Percentiles rank a stretch among this genome's conserved stretches.
Conservation (phyloP, 2,113 vertebrate genomes). For the Campylorhamphus procurvoides region DNA sequence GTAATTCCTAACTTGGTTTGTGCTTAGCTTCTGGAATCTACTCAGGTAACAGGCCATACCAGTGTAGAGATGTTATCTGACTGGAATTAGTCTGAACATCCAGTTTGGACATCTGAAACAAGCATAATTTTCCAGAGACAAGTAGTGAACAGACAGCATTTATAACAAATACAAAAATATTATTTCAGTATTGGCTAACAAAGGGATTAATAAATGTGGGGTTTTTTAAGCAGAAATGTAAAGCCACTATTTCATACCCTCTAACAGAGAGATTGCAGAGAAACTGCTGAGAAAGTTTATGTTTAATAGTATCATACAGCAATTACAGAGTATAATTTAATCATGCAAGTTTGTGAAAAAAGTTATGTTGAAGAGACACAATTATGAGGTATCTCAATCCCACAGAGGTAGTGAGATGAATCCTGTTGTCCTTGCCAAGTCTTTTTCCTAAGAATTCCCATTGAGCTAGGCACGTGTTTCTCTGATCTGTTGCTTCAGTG, state of each 20-base stretch:
- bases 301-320: neutral
- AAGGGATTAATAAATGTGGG: neutral
- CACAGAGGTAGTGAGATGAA: neutral
- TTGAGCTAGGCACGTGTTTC: neutral
- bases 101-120: conserved; percentile 22
- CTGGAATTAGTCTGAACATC: neutral
- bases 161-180: conserved; percentile 4
- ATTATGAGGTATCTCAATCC: neutral
- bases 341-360: neutral
- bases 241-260: neutral
- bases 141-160: conserved; percentile 8
- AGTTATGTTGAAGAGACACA: neutral
- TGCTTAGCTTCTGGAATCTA: neutral
- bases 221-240: conserved; percentile 12
- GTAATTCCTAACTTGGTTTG: neutral
- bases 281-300: conserved; percentile 17
- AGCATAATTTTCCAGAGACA: conserved; percentile 6
- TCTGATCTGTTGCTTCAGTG: neutral
- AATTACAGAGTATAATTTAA: conserved; percentile 2
- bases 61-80: neutral
- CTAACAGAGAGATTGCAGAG: neutral
- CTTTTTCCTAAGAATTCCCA: neutral
- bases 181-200: conserved; percentile 15
- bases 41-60: neutral
- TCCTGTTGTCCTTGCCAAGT: neutral